Evolutionary conservation across 1,140 invertebrate genomes (phyloP), one percentile per base, ranked within the genome.

Genomic region (Condylostylus longicornis): DNA sequence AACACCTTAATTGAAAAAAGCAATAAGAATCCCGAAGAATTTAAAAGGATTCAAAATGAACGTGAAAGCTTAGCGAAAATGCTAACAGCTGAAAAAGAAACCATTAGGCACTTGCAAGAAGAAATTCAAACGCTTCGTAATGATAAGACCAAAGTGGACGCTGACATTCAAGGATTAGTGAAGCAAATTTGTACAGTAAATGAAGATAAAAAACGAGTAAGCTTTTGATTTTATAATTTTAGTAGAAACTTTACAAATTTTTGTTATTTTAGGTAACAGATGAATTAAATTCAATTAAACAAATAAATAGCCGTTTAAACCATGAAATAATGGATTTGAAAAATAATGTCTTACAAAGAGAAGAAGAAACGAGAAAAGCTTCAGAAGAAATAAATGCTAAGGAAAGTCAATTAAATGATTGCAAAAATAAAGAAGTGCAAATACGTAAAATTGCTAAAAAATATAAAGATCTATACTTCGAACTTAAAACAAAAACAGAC

Each of bases 21-120:
- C 2, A 90, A 90, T 51, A 82, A 86, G 54, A 78, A 82, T 13
- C 87, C 88, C 0, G 89, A 95, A 60, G 90, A 95, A 63, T 85
- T 88, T 70, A 85, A 88, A 50, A 74, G 79, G 35, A 61, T 93
- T 6, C 79, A 86, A 65, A 76, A 71, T 18, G 82, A 86, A 61
- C 68, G 81, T 20, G 81, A 85, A 57, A 77, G 72, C 51, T 60
- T 85, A 5, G 75, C 75, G 21, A 84, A 83, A 63, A 68, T 82
- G 55, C 53, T 86, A 3, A 76, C 74, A 4, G 70, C 69, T 30
- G 81, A 83, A 53, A 75, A 76, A 47, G 77, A 82, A 38, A 69
- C 62, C 23, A 60, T 69, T 22, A 72, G 71, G 14, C 77, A 77
- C 49, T 55, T 72, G n/a, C 66, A 53, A 15, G 79, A 82, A 18